Evolutionary conservation across 2,888 invertebrate genomes (phyloP).

Genomic region (Ametastegia equiseti): DNA sequence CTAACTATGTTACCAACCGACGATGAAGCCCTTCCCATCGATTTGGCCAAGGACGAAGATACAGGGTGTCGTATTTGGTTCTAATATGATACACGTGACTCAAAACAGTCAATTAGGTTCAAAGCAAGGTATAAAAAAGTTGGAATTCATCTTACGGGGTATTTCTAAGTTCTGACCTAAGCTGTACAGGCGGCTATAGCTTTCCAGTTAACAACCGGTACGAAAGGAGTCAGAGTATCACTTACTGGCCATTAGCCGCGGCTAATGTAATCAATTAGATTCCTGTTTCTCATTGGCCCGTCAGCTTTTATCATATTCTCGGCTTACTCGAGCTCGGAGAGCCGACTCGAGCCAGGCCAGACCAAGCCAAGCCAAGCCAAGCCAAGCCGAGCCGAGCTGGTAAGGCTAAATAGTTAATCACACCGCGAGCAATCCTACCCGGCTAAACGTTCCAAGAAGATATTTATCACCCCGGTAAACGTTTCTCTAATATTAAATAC

Average conservation of each 20-base stretch:
- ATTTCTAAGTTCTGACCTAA: neutral
- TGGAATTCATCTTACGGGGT: no score
- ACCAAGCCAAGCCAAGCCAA: neutral
- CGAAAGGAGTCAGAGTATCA: slow-evolving; percentile 44
- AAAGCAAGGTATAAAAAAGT: no score
- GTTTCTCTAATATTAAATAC: neutral
- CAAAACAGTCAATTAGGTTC: no score
- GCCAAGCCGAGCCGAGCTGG: neutral
- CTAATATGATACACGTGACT: no score
- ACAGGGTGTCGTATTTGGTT: neutral
- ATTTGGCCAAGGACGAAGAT: neutral
- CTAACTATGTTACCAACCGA: neutral
- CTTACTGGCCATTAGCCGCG: slow-evolving; percentile 38
- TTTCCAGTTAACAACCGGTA: slow-evolving; percentile 30
- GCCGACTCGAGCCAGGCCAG: neutral
- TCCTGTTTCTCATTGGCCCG: slow-evolving; percentile 43
- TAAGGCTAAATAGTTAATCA: slow-evolving; percentile 36
- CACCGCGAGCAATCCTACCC: slow-evolving; percentile 6
- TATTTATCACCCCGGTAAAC: slow-evolving; percentile 13
- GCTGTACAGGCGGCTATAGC: neutral
- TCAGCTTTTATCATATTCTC: slow-evolving; percentile 40
- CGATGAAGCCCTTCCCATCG: neutral
- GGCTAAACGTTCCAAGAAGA: slow-evolving; percentile 21
- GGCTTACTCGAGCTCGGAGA: slow-evolving; percentile 2
- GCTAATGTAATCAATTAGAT: slow-evolving; percentile 46